These are phyloP conservation scores for Clitarchus hookeri DNA, from an alignment of 2,888 invertebrate genomes.

Conservation along the genomic window DNA sequence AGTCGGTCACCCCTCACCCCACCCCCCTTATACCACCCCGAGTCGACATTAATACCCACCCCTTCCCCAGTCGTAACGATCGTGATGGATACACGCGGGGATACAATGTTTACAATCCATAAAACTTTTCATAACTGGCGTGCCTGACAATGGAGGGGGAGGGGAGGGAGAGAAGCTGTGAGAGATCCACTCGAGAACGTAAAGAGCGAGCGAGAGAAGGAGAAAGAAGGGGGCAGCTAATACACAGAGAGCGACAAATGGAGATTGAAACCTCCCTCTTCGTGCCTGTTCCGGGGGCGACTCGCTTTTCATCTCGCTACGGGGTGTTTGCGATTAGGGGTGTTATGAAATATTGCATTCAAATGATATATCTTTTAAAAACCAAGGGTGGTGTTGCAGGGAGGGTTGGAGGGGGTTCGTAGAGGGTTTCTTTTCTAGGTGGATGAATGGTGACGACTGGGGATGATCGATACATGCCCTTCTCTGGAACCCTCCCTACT, in stretches of 20 bases:
- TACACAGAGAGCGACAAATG: constrained; percentile 9
- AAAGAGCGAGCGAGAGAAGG: background rate
- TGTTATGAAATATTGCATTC: constrained; percentile 26
- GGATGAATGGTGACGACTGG: background rate
- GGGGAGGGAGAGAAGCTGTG: background rate
- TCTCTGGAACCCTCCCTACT: background rate
- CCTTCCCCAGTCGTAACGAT: background rate
- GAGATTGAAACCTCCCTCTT: background rate
- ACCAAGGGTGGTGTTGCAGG: background rate
- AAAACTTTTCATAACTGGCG: constrained; percentile 24
- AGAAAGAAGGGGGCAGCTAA: background rate
- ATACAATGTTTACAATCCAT: constrained; percentile 27
- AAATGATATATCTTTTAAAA: constrained; percentile 19
- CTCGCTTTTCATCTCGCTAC: constrained; percentile 6
- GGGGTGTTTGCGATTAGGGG: constrained; percentile 23
- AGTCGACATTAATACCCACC: background rate
- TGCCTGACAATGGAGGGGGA: background rate
- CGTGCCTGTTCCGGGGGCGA: background rate
- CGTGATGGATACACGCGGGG: constrained; percentile 18
- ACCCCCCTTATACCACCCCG: background rate
- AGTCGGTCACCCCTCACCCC: constrained; percentile 20
- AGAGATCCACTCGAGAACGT: background rate
- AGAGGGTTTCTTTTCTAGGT: background rate
- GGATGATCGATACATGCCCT: background rate
- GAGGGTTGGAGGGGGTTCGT: too few species aligned